These are phyloP conservation scores for Botrylloides violaceus DNA, from an alignment of 23 tunicate genomes.

Conservation along the genomic window DNA sequence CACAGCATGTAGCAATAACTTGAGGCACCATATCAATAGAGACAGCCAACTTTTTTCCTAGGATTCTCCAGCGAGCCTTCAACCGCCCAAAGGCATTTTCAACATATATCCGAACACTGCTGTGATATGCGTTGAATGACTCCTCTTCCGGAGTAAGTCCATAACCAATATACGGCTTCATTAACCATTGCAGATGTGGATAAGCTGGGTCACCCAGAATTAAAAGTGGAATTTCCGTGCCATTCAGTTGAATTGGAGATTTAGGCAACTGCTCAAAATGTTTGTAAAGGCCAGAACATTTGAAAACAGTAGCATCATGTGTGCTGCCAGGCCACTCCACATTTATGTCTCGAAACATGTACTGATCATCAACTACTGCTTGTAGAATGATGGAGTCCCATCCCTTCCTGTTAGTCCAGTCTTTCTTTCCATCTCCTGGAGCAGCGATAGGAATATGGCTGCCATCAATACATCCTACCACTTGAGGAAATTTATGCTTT, in stretches of 20 bases:
- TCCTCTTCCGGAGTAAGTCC: conserved; percentile 12
- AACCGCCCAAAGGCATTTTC: conserved; percentile 37
- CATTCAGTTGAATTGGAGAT: conserved; percentile 15
- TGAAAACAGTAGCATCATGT: conserved; percentile 4
- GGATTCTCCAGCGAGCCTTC: conserved; percentile 29
- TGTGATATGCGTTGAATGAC: conserved; percentile 19
- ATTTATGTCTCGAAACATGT: conserved; percentile 12
- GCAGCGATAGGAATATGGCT: conserved; percentile 27
- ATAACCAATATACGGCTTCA: conserved; percentile 21
- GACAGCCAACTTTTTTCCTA: conserved; percentile 20
- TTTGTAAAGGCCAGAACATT: neutral
- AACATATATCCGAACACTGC: conserved; percentile 23
- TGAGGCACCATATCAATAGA: conserved; percentile 5
- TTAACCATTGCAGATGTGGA: conserved; percentile 34
- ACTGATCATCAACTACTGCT: conserved; percentile 34
- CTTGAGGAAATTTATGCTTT: conserved; percentile 32
- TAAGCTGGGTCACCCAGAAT: conserved; percentile 37
- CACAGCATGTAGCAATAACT: conserved; percentile 32
- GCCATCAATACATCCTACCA: conserved; percentile 32
- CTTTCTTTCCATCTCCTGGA: conserved; percentile 20
- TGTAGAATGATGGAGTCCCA: conserved; percentile 22
- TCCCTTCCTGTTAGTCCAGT: conserved; percentile 19
- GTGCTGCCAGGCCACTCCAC: conserved; percentile 28
- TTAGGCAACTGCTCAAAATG: conserved; percentile 3
- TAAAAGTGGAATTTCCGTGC: conserved; percentile 23